These are phyloP conservation scores for Pristionchus mayeri DNA, from an alignment of 2,888 invertebrate genomes.

Conservation along the genomic window DNA sequence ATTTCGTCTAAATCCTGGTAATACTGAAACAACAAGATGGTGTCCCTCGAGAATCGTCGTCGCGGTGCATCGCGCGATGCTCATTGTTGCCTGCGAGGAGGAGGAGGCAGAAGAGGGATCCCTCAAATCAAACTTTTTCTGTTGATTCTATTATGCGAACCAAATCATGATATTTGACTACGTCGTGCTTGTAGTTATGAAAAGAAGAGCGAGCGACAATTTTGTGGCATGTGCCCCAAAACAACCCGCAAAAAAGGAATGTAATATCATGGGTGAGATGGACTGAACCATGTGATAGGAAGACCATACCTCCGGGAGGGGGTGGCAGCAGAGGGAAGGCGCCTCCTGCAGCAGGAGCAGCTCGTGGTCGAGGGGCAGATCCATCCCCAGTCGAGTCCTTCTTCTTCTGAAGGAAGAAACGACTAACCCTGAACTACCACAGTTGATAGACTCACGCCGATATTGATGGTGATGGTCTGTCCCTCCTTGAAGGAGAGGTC, in stretches of 20 bases:
- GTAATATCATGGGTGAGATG: no score
- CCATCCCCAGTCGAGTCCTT: slow-evolving; percentile 34
- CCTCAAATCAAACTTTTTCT: slow-evolving; percentile 48
- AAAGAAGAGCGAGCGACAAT: no score
- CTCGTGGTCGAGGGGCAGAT: slow-evolving; percentile 54
- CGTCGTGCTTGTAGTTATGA: no score
- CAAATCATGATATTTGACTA: no score
- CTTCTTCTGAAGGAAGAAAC: no score
- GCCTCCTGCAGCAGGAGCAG: slow-evolving; percentile 56
- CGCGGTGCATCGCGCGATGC: neutral
- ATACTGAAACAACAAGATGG: slow-evolving; percentile 30
- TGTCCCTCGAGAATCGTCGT: slow-evolving; percentile 33
- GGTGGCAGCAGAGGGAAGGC: slow-evolving; percentile 69
- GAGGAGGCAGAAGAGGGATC: slow-evolving; percentile 64
- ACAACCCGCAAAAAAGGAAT: no score
- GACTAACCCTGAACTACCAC: no score
- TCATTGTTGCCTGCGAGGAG: slow-evolving; percentile 52
- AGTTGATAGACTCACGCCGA: slow-evolving; percentile 80
- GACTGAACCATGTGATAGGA: neutral
- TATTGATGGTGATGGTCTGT: slow-evolving; percentile 98
- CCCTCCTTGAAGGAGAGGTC: slow-evolving; percentile 99
- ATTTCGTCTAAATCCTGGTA: neutral
- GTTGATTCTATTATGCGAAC: no score
- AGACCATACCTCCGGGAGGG: slow-evolving; percentile 63
- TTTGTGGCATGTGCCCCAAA: no score